phyloP scores from a whole-genome alignment of 2,113 vertebrate genomes.

The human region GRCh38 chr4:148062001-148062500 shows the following conservation, averaged over 20 bases:
- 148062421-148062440: neutral
- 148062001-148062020: neutral
- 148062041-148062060: accelerated
- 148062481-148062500: neutral
- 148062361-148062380: neutral
- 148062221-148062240: neutral
- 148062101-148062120: neutral
- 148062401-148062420: neutral
- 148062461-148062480: neutral
- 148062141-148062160: neutral
- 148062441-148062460: neutral
- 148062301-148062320: neutral
- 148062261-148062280: neutral
- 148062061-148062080: accelerated
- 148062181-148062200: neutral
- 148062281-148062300: neutral
- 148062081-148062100: neutral
- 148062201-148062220: neutral
- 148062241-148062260: accelerated
- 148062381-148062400: accelerated
- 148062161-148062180: neutral
- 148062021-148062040: too few relatives aligned
- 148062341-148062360: neutral
- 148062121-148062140: accelerated
- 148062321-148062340: neutral